phyloP scores from a whole-genome alignment of 2,888 invertebrate genomes.

The Sphaeridia pumilis region DNA sequence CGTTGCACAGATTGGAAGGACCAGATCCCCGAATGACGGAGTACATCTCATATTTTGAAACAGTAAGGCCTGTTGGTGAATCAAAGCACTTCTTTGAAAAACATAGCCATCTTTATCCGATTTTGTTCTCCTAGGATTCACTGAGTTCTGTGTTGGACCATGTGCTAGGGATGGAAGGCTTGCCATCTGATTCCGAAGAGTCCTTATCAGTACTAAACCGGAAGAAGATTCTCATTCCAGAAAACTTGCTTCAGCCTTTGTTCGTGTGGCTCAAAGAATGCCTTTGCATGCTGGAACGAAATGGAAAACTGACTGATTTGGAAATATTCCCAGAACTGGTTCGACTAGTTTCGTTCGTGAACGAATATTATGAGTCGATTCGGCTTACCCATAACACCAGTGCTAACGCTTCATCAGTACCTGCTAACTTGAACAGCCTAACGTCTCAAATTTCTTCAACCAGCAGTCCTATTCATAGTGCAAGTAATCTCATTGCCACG shows the following conservation, averaged over 20 bases:
- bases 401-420: constrained; percentile 1
- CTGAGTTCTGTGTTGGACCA: constrained; percentile 30
- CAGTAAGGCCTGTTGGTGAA: constrained; percentile 24
- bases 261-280: constrained; percentile 32
- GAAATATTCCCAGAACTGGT: constrained; percentile 33
- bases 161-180: constrained; percentile 29
- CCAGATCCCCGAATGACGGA: constrained; percentile 61
- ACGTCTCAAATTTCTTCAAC: constrained; percentile 12
- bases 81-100: too few relatives aligned
- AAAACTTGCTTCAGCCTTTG: constrained; percentile 31
- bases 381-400: not conserved
- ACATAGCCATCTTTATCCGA: too few relatives aligned
- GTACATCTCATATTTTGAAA: constrained; percentile 36
- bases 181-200: constrained; percentile 28
- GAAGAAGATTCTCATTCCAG: constrained; percentile 32
- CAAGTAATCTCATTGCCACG: constrained; percentile 27
- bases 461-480: constrained; percentile 26
- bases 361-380: constrained; percentile 18
- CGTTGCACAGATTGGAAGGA: constrained; percentile 70
- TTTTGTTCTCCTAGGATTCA: constrained; percentile 19
- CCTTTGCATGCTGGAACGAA: constrained; percentile 31
- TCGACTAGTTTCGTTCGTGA: constrained; percentile 25
- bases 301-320: constrained; percentile 30
- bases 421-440: too few relatives aligned
- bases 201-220: constrained; percentile 22